A percentile compares a stretch with the other conserved stretches of the same genome.
phyloP scores from a whole-genome alignment of 2,113 vertebrate species.

The Takifugu flavidus region DNA sequence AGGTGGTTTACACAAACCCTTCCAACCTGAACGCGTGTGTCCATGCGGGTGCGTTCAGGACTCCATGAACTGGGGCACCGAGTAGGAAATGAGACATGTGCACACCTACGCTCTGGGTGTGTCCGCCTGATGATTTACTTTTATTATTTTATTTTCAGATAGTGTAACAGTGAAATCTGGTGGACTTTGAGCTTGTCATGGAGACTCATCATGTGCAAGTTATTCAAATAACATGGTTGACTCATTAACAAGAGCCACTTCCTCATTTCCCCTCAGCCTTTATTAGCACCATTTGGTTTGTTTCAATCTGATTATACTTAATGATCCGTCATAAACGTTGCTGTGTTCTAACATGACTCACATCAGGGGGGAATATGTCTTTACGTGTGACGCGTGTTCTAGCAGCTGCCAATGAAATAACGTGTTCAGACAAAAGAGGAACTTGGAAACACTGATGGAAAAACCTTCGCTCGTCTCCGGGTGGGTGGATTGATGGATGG shows the following conservation, averaged over 20 bases:
- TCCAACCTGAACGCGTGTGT: conserved; percentile 22
- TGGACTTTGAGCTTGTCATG: neutral
- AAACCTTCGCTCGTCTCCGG: too few species aligned
- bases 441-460: too few species aligned
- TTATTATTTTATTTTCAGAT: conserved; percentile 33
- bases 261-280: neutral
- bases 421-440: too few species aligned
- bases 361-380: too few species aligned
- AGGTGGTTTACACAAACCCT: conserved; percentile 25
- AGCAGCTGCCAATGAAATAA: too few species aligned
- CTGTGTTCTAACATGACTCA: too few species aligned
- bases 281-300: neutral
- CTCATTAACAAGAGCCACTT: neutral
- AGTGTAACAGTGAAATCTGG: conserved; percentile 13
- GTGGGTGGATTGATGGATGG: too few species aligned
- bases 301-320: neutral
- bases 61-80: conserved; percentile 21
- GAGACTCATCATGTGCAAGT: conserved; percentile 3
- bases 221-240: neutral
- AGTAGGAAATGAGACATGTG: conserved; percentile 9
- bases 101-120: conserved; percentile 6
- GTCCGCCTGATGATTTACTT: conserved; percentile 27
- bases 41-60: conserved; percentile 5
- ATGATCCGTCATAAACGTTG: too few species aligned
- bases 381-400: too few species aligned